A percentile compares a stretch with the other conserved stretches of the same genome.
Conservation (phyloP, 2,888 invertebrate genomes). For the Eugnorisma glareosa region DNA sequence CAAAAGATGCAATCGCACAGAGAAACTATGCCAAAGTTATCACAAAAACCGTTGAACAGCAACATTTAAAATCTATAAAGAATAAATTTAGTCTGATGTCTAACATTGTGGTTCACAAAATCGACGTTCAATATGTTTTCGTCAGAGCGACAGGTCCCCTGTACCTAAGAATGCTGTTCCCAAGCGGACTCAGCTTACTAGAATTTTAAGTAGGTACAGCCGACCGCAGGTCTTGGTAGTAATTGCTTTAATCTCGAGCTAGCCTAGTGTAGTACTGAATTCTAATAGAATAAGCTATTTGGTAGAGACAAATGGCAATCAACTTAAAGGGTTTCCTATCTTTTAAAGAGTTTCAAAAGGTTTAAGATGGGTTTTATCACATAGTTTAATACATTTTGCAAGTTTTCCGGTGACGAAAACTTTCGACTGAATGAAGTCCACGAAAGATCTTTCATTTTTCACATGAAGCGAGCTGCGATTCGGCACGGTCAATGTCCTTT, state of each 20-base stretch:
- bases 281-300: neutral
- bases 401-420: neutral
- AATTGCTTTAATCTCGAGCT: neutral
- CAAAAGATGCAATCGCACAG: neutral
- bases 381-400: too few species aligned
- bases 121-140: conserved; percentile 18
- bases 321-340: neutral
- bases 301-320: neutral
- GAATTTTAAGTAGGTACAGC: neutral
- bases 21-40: neutral
- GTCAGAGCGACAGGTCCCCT: conserved; percentile 5
- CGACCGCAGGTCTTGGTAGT: neutral
- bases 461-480: too few species aligned
- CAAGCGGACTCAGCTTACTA: neutral
- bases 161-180: neutral
- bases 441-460: too few species aligned
- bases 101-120: neutral
- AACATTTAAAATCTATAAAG: neutral
- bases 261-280: neutral
- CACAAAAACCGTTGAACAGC: neutral
- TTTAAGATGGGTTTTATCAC: neutral
- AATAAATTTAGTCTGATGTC: neutral
- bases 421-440: neutral
- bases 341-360: neutral
- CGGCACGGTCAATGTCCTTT: too few species aligned